Conservation (phyloP, 1,140 invertebrate species). For the honey bee (Apis mellifera) region DNA sequence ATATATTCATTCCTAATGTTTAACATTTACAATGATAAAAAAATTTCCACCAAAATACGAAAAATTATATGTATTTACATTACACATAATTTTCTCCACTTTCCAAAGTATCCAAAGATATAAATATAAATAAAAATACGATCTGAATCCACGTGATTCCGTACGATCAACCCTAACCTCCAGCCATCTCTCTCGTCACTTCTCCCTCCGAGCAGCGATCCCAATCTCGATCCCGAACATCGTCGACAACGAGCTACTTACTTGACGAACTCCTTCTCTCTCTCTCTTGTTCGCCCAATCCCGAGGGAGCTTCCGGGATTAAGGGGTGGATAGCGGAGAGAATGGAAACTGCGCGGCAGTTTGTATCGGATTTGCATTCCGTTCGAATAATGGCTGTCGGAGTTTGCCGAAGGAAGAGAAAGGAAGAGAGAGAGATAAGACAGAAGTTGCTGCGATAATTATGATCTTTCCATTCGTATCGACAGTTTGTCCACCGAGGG, state of each 20-base stretch:
- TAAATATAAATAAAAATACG: too few relatives aligned
- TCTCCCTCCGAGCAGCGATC: neutral
- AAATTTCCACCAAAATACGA: too few relatives aligned
- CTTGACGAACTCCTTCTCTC: conserved; percentile 42
- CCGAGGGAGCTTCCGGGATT: conserved; percentile 35
- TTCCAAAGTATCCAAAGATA: too few relatives aligned
- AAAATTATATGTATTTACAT: too few relatives aligned
- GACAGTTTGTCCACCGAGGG: conserved; percentile 19
- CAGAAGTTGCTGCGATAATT: conserved; percentile 53
- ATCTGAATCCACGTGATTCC: neutral
- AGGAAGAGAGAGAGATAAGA: conserved; percentile 41
- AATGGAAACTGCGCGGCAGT: conserved; percentile 56
- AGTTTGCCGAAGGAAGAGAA: conserved; percentile 43
- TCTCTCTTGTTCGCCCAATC: neutral
- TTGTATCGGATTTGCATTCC: conserved; percentile 69
- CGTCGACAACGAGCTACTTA: conserved; percentile 34
- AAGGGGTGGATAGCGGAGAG: conserved; percentile 42
- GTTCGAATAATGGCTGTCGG: conserved; percentile 54
- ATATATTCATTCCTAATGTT: too few relatives aligned
- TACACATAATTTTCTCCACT: too few relatives aligned
- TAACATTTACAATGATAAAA: too few relatives aligned
- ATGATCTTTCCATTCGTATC: conserved; percentile 51
- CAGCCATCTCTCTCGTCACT: neutral
- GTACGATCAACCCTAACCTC: neutral
- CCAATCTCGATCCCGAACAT: conserved; percentile 27